These are phyloP conservation scores for Alentia gelatinosa DNA, from an alignment of 2,888 invertebrate species.

Conservation along the genomic window DNA sequence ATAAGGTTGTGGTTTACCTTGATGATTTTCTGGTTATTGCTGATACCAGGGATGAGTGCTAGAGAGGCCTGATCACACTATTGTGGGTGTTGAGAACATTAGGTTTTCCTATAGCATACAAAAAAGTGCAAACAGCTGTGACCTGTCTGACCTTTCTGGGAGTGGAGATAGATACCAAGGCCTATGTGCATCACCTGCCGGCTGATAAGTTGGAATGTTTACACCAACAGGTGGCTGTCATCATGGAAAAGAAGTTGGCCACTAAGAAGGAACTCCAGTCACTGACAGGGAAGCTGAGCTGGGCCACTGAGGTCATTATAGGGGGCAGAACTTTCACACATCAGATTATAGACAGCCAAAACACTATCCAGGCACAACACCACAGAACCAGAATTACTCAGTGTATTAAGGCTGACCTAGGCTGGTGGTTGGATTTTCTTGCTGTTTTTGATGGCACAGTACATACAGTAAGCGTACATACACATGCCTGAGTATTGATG, in stretches of 20 bases:
- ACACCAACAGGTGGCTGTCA: not conserved
- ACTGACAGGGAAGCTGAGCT: slow-evolving; percentile 34
- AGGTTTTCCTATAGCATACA: slow-evolving; percentile 50
- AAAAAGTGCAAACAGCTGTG: slow-evolving; percentile 22
- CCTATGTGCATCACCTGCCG: not conserved
- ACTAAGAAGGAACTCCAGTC: slow-evolving; percentile 31
- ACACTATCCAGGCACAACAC: not conserved
- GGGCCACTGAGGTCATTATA: slow-evolving; percentile 30
- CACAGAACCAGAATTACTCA: not conserved
- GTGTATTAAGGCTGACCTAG: not conserved
- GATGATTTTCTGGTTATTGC: slow-evolving; percentile 52
- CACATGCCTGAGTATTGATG: not conserved
- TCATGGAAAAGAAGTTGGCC: not conserved
- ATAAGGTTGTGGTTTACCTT: not conserved
- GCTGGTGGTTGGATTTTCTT: not conserved
- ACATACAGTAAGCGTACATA: not conserved
- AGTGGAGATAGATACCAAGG: not conserved
- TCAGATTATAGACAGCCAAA: not conserved
- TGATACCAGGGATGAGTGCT: not conserved
- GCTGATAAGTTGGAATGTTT: not conserved
- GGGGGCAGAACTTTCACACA: slow-evolving; percentile 48
- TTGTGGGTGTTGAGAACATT: not conserved
- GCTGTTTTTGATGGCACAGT: slow-evolving; percentile 15
- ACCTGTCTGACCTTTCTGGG: slow-evolving; percentile 53
- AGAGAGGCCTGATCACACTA: not conserved